Evolutionary conservation across 2,888 invertebrate genomes (phyloP), one percentile per base, ranked within the genome.

Genomic region (Elegia similella): DNA sequence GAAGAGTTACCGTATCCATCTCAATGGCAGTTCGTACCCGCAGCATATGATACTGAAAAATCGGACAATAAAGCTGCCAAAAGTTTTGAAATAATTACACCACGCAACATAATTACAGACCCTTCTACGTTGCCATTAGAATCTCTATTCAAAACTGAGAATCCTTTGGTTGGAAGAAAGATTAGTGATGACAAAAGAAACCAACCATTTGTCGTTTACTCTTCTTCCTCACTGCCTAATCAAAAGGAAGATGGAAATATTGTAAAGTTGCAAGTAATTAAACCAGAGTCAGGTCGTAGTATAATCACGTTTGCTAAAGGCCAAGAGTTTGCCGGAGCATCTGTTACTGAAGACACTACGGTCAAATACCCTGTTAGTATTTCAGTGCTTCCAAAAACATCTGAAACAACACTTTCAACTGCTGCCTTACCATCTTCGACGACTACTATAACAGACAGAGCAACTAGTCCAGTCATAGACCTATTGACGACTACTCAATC

Each of bases 61-160:
- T 68, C 68, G 8, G 72, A 67, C 60, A 64, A 73, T n/a, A 82
- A 77, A 66, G 70, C 71, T 6, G 77, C 76, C 0, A 83, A 83
- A 62, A 80, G 64, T 59, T 86, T 82, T 59, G 88, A 92, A 63
- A 73, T 86, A 42, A 77, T 88, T 0, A 89, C 90, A 6, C 88
- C 87, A 8, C 82, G 86, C 42, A 74, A 80, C 1, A 78, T 82
- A 72, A 63, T 75, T 0, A 87, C 82, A 7, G 93, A 95, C 76
- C 92, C 94, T 1, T 94, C 95, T 0, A 95, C 95, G 0, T 92
- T 95, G 62, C 84, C 95, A 10, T 78, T 95, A 62, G 94, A 95
- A 83, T 94, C 93, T 1, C 80, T 95, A 7, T 95, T 95, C 68
- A 93, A 93, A 74, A 92, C 92, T 57, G 86, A 93, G 72, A 86